A percentile compares a stretch with the other conserved stretches of the same genome.
phyloP scores from a whole-genome alignment of 1,140 invertebrate genomes.

The Micrasema minimum region DNA sequence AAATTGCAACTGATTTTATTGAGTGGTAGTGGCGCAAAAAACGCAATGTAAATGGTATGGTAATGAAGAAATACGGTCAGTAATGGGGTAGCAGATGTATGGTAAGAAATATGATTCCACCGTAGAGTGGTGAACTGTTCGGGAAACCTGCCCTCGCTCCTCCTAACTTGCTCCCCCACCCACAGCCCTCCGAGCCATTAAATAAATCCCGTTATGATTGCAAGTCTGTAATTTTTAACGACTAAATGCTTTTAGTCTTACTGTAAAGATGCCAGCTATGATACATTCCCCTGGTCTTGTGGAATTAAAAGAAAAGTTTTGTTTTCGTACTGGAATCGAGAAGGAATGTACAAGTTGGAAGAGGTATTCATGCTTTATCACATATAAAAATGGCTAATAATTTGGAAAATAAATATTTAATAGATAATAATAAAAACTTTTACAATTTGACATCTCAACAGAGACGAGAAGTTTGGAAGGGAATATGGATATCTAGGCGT shows the following conservation, averaged over 20 bases:
- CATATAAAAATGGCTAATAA: no score
- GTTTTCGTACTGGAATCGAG: no score
- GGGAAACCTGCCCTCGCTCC: slow-evolving; percentile 24
- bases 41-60: slow-evolving; percentile 38
- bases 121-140: slow-evolving; percentile 29
- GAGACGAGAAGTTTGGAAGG: no score
- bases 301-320: no score
- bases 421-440: no score
- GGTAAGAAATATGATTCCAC: slow-evolving; percentile 12
- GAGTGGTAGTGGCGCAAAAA: slow-evolving; percentile 11
- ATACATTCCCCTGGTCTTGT: slow-evolving; percentile 5
- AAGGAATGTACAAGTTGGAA: no score
- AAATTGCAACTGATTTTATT: slow-evolving; percentile 6
- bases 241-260: slow-evolving; percentile 53
- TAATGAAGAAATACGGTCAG: slow-evolving; percentile 50
- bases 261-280: slow-evolving; percentile 34
- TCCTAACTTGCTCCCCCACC: not conserved
- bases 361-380: no score
- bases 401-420: no score
- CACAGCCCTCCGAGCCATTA: slow-evolving; percentile 40
- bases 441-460: no score
- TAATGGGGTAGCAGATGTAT: slow-evolving; percentile 50
- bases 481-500: no score
- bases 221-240: slow-evolving; percentile 54
- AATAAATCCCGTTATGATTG: slow-evolving; percentile 54